phyloP scores from a whole-genome alignment of 2,888 invertebrate genomes.

The Aromia moschata region DNA sequence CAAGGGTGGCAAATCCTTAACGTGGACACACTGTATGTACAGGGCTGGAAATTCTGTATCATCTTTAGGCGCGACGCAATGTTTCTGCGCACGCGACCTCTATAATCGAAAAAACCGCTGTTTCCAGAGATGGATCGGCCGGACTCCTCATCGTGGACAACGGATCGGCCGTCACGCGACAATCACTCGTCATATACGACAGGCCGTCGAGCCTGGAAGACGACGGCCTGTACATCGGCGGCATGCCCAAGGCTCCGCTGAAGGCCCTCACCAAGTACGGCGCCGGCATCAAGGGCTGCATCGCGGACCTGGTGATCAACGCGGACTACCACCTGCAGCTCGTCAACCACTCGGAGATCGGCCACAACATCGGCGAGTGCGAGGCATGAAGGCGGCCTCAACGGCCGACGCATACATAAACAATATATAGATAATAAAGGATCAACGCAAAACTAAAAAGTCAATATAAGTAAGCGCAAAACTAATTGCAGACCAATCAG shows the following conservation, averaged over 20 bases:
- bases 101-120: too few relatives aligned
- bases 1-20: too few relatives aligned
- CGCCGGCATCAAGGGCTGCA: constrained; percentile 70
- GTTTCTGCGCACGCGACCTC: too few relatives aligned
- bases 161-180: constrained; percentile 79
- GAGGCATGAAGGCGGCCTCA: constrained; percentile 47
- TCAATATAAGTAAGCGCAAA: constrained; percentile 43
- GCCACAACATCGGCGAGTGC: constrained; percentile 63
- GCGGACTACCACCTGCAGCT: constrained; percentile 68
- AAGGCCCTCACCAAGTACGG: constrained; percentile 64
- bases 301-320: constrained; percentile 70
- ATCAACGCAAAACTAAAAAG: constrained; percentile 33
- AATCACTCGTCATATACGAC: constrained; percentile 78
- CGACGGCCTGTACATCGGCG: constrained; percentile 88
- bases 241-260: constrained; percentile 58
- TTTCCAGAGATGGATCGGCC: constrained; percentile 81
- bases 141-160: constrained; percentile 91
- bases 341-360: constrained; percentile 65
- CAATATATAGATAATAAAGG: constrained; percentile 10
- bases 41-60: too few relatives aligned
- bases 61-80: too few relatives aligned
- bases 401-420: neutral
- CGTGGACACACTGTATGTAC: too few relatives aligned
- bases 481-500: constrained; percentile 33
- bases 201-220: constrained; percentile 68